Evolutionary conservation across 2,113 vertebrate genomes (phyloP).

Genomic region (Myotis brandtii): DNA sequence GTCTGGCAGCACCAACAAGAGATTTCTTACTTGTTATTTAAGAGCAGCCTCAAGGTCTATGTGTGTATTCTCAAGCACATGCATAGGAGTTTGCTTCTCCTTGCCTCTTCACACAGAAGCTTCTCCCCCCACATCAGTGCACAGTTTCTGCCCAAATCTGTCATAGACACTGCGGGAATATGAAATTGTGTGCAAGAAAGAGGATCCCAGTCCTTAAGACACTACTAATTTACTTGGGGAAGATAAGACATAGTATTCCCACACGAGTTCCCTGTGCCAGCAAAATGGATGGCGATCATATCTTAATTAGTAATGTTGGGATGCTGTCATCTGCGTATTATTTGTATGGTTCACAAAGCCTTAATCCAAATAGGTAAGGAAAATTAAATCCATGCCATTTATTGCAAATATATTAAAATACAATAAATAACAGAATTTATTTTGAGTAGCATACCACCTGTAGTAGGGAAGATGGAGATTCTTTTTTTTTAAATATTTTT

Average conservation of each 20-base stretch:
- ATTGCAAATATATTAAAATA: slow-evolving; percentile 43
- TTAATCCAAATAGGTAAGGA: slow-evolving; percentile 47
- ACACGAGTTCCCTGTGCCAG: not conserved
- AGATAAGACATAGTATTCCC: not conserved
- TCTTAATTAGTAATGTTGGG: slow-evolving; percentile 30
- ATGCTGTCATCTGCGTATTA: slow-evolving; percentile 14
- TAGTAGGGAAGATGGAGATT: not conserved
- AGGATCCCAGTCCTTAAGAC: not conserved
- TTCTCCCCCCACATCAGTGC: not conserved
- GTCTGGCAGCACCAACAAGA: not conserved
- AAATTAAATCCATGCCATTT: slow-evolving; percentile 66
- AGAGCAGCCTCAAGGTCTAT: not conserved
- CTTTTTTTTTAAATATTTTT: not conserved
- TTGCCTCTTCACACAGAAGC: not conserved
- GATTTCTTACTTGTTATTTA: not conserved
- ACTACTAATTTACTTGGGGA: not conserved
- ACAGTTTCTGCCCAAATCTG: not conserved
- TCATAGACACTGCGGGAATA: not conserved
- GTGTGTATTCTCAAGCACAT: fast-evolving
- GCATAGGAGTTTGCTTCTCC: not conserved
- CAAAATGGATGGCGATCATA: not conserved
- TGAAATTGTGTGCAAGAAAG: not conserved
- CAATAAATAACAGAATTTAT: slow-evolving; percentile 40
- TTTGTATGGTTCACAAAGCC: slow-evolving; percentile 56
- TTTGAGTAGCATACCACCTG: not conserved